Conservation (phyloP, 2,113 vertebrate genomes). For the Barbus barbus region DNA sequence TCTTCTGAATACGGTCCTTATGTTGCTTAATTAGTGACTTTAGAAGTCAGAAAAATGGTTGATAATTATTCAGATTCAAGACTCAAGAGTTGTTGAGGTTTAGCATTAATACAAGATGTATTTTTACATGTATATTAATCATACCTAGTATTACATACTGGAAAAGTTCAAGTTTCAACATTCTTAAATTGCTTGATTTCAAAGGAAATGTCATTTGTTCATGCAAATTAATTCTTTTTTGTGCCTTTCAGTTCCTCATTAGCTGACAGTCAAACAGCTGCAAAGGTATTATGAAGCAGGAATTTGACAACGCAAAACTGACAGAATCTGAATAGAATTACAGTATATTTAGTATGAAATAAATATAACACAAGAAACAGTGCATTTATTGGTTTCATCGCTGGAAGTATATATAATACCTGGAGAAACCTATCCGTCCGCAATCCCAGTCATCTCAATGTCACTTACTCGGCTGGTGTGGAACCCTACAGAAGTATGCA, state of each 20-base stretch:
- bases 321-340: background rate
- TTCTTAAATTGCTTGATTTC: background rate
- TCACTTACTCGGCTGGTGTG: background rate
- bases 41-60: background rate
- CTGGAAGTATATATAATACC: background rate
- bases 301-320: background rate
- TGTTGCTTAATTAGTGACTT: background rate
- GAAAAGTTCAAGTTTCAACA: background rate
- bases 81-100: background rate
- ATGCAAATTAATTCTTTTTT: background rate
- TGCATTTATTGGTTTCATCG: background rate
- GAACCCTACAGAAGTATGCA: background rate
- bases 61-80: background rate
- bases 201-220: background rate
- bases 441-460: background rate
- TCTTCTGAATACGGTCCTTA: background rate
- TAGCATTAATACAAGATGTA: background rate
- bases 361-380: background rate
- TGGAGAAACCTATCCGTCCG: background rate
- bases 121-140: background rate
- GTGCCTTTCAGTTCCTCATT: constrained; percentile 22
- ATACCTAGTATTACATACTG: background rate
- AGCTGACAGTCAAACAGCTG: constrained; percentile 2
- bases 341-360: background rate
- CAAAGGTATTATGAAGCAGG: background rate